Evolutionary conservation across 2,888 invertebrate genomes (phyloP).

Genomic region (Brachyopa scutellaris): DNA sequence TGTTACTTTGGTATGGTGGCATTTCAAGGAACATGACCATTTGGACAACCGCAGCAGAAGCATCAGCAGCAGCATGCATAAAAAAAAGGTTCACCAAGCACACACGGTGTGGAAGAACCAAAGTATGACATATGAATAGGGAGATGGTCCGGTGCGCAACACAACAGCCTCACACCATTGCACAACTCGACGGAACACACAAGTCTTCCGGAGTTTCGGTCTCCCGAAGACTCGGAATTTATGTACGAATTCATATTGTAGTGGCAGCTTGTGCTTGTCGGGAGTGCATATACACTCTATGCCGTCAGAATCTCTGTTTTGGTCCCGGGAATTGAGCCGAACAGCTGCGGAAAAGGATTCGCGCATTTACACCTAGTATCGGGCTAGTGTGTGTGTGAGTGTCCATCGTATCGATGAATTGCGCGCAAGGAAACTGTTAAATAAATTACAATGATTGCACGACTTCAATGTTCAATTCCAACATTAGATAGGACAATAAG

Average conservation of each 20-base stretch:
- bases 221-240: constrained; percentile 60
- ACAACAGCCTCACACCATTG: constrained; percentile 39
- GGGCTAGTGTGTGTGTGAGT: constrained; percentile 12
- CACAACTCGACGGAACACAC: constrained; percentile 26
- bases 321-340: too few species aligned
- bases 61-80: constrained; percentile 9
- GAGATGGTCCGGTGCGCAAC: constrained; percentile 52
- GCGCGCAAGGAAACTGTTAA: constrained; percentile 57
- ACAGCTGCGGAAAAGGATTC: constrained; percentile 58
- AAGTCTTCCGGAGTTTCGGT: constrained; percentile 63
- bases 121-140: constrained; percentile 70
- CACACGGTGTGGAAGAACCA: constrained; percentile 16
- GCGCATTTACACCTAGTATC: constrained; percentile 56
- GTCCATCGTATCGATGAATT: constrained; percentile 66
- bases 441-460: constrained; percentile 73
- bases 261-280: constrained; percentile 37
- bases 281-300: constrained; percentile 18
- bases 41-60: constrained; percentile 65
- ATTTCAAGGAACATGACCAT: constrained; percentile 70
- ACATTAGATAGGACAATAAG: constrained; percentile 71
- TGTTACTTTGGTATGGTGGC: constrained; percentile 57
- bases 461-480: constrained; percentile 72
- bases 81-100: constrained; percentile 43
- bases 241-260: constrained; percentile 69
- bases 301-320: neutral